These are phyloP conservation scores for Acipenser transmontanus DNA, from an alignment of 2,797 vertebrate species.

Conservation along the genomic window DNA sequence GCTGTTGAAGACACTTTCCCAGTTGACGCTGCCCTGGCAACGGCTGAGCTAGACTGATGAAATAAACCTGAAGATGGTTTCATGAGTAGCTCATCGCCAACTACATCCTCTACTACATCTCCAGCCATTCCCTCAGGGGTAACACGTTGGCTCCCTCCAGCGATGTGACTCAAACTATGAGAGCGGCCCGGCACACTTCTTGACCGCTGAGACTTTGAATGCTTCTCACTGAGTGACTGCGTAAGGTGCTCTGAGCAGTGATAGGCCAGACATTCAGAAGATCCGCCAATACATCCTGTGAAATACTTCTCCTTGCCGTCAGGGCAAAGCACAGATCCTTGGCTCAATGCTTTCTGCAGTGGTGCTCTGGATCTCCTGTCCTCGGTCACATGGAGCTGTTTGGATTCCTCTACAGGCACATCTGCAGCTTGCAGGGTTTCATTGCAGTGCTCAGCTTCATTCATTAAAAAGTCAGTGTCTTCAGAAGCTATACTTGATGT, in stretches of 20 bases:
- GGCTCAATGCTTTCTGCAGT: not conserved
- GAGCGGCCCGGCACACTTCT: conserved; percentile 12
- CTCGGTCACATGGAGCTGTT: not conserved
- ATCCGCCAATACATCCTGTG: too few species aligned
- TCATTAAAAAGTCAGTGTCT: not conserved
- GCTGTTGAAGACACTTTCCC: not conserved
- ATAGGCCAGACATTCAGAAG: conserved; percentile 3
- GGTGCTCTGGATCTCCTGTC: not conserved
- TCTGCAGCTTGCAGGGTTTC: not conserved
- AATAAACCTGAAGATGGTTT: conserved; percentile 2
- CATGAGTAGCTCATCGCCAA: conserved; percentile 26
- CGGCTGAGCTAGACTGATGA: not conserved
- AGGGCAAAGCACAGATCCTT: not conserved
- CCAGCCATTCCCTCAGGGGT: not conserved
- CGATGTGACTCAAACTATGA: not conserved
- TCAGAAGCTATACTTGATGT: not conserved
- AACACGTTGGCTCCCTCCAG: not conserved
- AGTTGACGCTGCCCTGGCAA: not conserved
- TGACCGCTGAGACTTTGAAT: conserved; percentile 15
- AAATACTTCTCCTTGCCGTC: not conserved
- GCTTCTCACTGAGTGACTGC: conserved; percentile 18
- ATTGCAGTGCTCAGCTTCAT: not conserved
- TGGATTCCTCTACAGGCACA: not conserved
- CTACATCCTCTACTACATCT: conserved; percentile 27
- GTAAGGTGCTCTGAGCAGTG: not conserved